phyloP scores from a whole-genome alignment of 2,113 vertebrate species.

The Martes martes region DNA sequence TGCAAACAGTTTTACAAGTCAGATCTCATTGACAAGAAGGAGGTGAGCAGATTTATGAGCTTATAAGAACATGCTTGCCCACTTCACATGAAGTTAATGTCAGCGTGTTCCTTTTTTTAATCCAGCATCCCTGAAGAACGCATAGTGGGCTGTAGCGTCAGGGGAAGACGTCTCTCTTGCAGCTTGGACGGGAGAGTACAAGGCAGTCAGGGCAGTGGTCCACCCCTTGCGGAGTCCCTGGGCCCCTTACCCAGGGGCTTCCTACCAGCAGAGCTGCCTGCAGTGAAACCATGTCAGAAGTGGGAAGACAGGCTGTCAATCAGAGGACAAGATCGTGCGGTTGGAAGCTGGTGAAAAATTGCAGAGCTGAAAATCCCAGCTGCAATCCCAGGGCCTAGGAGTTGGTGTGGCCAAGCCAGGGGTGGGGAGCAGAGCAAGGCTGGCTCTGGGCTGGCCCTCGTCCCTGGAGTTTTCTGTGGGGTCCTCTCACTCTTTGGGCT shows the following conservation, averaged over 20 bases:
- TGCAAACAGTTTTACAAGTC: neutral
- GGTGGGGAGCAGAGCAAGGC: no score
- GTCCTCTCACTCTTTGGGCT: neutral
- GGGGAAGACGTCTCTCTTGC: neutral
- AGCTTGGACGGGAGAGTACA: neutral
- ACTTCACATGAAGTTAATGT: neutral
- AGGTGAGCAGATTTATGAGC: neutral
- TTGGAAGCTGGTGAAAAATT: neutral
- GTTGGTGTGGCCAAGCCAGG: neutral
- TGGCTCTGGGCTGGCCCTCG: neutral
- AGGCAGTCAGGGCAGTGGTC: neutral
- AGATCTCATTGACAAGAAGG: neutral
- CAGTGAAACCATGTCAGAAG: neutral
- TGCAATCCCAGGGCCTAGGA: neutral
- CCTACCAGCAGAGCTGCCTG: no score
- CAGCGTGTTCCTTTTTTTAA: neutral
- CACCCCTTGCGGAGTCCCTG: no score
- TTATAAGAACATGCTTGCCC: neutral
- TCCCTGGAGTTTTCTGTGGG: neutral
- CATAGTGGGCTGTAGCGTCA: neutral
- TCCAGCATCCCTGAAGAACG: neutral
- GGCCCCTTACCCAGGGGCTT: no score
- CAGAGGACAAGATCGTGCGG: neutral
- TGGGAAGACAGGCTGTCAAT: neutral
- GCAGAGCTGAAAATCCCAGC: neutral